A percentile compares a stretch with the other conserved stretches of the same genome.
These are phyloP conservation scores for Cryptoprocta ferox DNA, from an alignment of 2,797 vertebrate species.

Conservation along the genomic window DNA sequence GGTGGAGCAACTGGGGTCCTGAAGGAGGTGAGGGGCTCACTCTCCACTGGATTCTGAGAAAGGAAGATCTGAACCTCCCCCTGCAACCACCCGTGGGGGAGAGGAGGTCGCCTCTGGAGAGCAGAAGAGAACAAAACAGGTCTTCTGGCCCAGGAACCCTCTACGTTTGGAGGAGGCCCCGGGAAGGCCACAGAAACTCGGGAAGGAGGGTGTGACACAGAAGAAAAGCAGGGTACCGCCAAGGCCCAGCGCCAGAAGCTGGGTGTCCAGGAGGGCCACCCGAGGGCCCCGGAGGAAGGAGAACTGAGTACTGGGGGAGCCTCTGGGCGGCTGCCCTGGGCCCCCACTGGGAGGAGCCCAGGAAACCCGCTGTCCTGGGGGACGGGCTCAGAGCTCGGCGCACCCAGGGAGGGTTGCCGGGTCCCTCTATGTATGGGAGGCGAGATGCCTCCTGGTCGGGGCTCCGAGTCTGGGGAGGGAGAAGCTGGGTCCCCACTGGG, in stretches of 20 bases:
- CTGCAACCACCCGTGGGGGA: neutral
- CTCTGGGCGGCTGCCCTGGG: neutral
- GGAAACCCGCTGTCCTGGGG: neutral
- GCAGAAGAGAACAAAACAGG: neutral
- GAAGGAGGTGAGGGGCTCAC: neutral
- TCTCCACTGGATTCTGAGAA: neutral
- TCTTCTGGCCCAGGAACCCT: neutral
- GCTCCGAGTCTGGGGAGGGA: neutral
- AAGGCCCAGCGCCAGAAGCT: neutral
- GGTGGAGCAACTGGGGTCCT: neutral
- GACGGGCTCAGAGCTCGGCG: neutral
- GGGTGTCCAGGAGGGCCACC: neutral
- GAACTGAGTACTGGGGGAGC: no score
- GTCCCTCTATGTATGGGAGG: neutral
- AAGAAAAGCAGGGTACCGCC: neutral
- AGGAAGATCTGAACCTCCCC: neutral
- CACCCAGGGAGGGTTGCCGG: neutral
- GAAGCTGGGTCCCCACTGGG: neutral
- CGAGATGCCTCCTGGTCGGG: neutral
- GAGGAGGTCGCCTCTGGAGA: neutral
- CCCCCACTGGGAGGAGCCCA: neutral
- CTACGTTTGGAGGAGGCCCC: neutral
- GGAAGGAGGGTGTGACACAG: neutral
- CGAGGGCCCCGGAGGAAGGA: no score
- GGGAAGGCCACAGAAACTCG: neutral